These are phyloP conservation scores for Homarus gammarus DNA, from an alignment of 2,888 invertebrate species.

Conservation along the genomic window DNA sequence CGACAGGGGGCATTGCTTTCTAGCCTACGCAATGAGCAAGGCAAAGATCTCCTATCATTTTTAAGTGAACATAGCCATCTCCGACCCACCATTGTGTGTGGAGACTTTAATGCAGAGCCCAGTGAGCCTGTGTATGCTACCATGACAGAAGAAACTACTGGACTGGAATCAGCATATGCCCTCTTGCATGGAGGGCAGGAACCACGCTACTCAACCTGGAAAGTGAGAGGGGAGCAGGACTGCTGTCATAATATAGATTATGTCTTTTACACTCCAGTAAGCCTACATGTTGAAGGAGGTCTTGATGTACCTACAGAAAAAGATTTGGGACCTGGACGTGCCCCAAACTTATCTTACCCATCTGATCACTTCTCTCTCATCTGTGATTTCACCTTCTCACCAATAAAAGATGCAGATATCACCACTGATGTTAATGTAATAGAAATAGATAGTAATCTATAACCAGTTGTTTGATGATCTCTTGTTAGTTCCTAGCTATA, in stretches of 20 bases:
- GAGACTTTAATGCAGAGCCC: slow-evolving; percentile 89
- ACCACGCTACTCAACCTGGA: slow-evolving; percentile 88
- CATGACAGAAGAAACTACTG: slow-evolving; percentile 63
- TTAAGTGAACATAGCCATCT: slow-evolving; percentile 80
- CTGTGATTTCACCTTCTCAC: slow-evolving; percentile 82
- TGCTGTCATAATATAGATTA: slow-evolving; percentile 88
- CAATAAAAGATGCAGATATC: not conserved
- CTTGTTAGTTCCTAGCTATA: not conserved
- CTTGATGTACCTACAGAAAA: slow-evolving; percentile 84
- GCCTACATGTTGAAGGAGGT: slow-evolving; percentile 82
- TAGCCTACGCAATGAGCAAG: slow-evolving; percentile 86
- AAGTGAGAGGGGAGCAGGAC: slow-evolving; percentile 85
- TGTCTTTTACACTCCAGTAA: slow-evolving; percentile 83
- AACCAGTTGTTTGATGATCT: not conserved
- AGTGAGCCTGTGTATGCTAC: slow-evolving; percentile 84
- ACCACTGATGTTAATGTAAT: not conserved
- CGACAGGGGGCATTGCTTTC: slow-evolving; percentile 85
- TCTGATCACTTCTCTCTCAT: slow-evolving; percentile 89
- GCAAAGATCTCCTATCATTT: slow-evolving; percentile 84
- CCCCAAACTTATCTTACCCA: slow-evolving; percentile 86
- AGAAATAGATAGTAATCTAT: not conserved
- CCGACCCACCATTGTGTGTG: slow-evolving; percentile 85
- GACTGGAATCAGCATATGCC: slow-evolving; percentile 76
- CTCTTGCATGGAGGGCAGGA: slow-evolving; percentile 81
- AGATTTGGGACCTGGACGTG: slow-evolving; percentile 84